phyloP scores from a whole-genome alignment of 2,888 invertebrate species.

The Oegoconia quadripuncta region DNA sequence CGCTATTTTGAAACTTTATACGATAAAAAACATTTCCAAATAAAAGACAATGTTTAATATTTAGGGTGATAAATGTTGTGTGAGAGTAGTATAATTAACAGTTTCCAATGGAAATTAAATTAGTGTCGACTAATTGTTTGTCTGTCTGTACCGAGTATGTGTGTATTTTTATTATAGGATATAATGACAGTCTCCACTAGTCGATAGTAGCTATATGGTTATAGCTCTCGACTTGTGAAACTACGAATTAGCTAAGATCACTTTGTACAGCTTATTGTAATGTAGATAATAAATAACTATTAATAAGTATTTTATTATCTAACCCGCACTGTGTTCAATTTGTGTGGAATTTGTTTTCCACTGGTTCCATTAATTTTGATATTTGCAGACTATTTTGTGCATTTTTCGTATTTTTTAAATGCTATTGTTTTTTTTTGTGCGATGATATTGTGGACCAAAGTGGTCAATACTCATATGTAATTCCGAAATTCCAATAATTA shows the following conservation, averaged over 20 bases:
- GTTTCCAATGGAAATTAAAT: slow-evolving; percentile 56
- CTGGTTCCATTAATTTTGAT: too few species aligned
- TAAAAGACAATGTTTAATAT: neutral
- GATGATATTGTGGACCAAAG: too few species aligned
- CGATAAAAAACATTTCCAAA: too few species aligned
- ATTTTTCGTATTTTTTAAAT: too few species aligned
- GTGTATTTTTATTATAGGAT: slow-evolving; percentile 2
- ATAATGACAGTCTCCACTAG: neutral
- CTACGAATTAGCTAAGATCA: slow-evolving; percentile 21
- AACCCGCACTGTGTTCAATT: slow-evolving; percentile 30
- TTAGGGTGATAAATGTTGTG: slow-evolving; percentile 20
- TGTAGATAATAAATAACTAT: slow-evolving; percentile 13
- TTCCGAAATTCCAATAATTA: too few species aligned
- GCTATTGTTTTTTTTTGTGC: too few species aligned
- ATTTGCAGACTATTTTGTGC: too few species aligned
- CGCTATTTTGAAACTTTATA: too few species aligned
- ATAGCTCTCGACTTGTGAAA: slow-evolving; percentile 11
- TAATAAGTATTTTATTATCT: slow-evolving; percentile 20
- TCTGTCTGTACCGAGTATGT: slow-evolving; percentile 12
- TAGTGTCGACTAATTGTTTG: slow-evolving; percentile 13
- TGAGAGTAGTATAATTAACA: slow-evolving; percentile 47
- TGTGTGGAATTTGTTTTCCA: slow-evolving; percentile 20
- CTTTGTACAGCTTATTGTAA: slow-evolving; percentile 23
- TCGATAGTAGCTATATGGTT: neutral
- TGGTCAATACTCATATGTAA: too few species aligned